Evolutionary conservation across 2,888 invertebrate species (phyloP).

Genomic region (Sisyra nigra): DNA sequence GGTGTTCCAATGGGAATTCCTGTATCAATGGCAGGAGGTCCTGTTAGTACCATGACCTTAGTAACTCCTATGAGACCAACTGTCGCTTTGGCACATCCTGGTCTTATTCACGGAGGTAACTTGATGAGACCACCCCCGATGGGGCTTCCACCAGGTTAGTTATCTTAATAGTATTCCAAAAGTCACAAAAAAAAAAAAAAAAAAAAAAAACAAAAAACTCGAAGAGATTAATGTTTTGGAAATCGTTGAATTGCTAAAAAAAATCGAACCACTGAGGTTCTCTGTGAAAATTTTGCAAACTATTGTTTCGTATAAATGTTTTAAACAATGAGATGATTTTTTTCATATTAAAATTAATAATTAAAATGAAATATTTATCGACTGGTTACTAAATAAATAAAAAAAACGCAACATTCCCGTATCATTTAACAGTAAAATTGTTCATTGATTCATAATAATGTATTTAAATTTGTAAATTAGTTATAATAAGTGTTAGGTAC

Average conservation of each 20-base stretch:
- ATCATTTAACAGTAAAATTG: too few species aligned
- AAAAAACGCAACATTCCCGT: too few species aligned
- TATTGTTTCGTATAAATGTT: background rate
- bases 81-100: constrained; percentile 32
- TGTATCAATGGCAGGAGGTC: constrained; percentile 29
- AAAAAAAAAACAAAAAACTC: background rate
- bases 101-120: constrained; percentile 38
- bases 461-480: too few species aligned
- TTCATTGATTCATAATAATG: too few species aligned
- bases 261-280: too few species aligned
- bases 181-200: too few species aligned
- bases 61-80: constrained; percentile 36
- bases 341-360: background rate
- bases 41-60: constrained; percentile 30
- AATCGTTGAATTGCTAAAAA: background rate
- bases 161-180: constrained; percentile 13
- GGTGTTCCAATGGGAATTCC: constrained; percentile 29
- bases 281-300: background rate
- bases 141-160: constrained; percentile 49
- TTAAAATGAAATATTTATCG: constrained; percentile 1
- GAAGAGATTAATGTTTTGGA: background rate
- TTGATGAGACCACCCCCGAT: constrained; percentile 47
- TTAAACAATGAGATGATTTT: background rate
- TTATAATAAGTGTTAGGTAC: too few species aligned
- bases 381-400: too few species aligned